Evolutionary conservation across 2,113 vertebrate species (phyloP).

Genomic region (Neotoma lepida): DNA sequence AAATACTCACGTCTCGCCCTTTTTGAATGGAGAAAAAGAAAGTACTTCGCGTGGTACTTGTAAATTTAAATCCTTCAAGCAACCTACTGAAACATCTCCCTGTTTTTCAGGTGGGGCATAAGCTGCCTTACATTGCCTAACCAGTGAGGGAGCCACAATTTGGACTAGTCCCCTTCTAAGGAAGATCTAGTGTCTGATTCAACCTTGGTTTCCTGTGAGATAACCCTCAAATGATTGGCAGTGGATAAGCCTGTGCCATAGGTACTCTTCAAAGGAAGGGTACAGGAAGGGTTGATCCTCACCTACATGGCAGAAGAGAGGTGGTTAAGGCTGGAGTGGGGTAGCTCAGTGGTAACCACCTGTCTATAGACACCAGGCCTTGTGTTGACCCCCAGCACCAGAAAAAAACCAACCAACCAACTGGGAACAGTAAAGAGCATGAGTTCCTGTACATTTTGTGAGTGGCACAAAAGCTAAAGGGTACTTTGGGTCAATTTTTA

Average conservation of each 20-base stretch:
- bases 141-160: background rate
- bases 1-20: background rate
- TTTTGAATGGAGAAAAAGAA: background rate
- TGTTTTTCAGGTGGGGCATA: background rate
- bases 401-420: background rate
- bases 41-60: background rate
- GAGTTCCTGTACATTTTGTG: background rate
- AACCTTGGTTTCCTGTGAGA: background rate
- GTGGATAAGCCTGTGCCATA: background rate
- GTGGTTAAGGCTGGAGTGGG: background rate
- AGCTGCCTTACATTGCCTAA: background rate
- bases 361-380: background rate
- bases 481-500: conserved; percentile 31
- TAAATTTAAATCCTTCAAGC: conserved; percentile 2
- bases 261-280: background rate
- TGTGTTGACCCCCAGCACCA: no score
- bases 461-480: conserved; percentile 10
- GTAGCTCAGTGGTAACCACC: background rate
- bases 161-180: background rate
- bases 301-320: background rate
- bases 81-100: background rate
- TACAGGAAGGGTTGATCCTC: background rate
- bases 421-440: background rate
- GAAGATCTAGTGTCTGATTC: background rate
- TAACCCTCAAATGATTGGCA: background rate